Evolutionary conservation across 1,140 invertebrate species (phyloP), one percentile per base, ranked within the genome.

Genomic region (Heterodera carotae): DNA sequence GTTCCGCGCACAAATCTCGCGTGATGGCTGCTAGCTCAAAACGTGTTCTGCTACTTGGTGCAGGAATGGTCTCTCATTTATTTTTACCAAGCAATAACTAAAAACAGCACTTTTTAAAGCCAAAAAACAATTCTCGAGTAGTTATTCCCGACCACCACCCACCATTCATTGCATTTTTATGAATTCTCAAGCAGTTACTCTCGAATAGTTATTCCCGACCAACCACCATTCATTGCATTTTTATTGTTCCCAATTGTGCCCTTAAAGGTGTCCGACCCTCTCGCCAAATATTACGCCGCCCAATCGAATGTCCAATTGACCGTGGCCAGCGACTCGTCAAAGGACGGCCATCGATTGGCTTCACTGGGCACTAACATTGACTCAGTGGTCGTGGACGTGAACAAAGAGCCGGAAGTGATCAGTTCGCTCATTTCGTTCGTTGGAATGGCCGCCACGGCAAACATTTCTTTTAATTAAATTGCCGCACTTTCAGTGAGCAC

Each of bases 281-380:
- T 97, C 1, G 93, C 99, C 0, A 95, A 98, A 86, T 99, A 98
- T 89, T 90, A 98, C 3, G 91, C 93, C 59, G 90, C 93, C 67
- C 93, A 97, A 86, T 90, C 91, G 76, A 92, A 89, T 62, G 85
- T 92, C 76, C 89, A 91, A 25, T 92, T 99, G 27, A 94, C 92
- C 6, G 91, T 98, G 91, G 94, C 92, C 69, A 94, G 94, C 0
- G 92, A 93, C 83, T 89, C 94, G 10, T 93, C 94, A 84, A 93
- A 94, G 76, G 94, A 97, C 86, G 92, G 94, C 0, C 95, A 97
- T 83, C 90, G 89, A 0, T 85, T 98, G 39, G 93, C 93, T 0
- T 89, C 78, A 5, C 91, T 91, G 18, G 94, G 93, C 84, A 90
- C 91, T 0, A 93, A 94, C 0, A 93, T 95, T 0, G 91, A 93